Evolutionary conservation across 2,888 invertebrate species (phyloP), one percentile per base, ranked within the genome.

Genomic region (Anoplius nigerrimus): DNA sequence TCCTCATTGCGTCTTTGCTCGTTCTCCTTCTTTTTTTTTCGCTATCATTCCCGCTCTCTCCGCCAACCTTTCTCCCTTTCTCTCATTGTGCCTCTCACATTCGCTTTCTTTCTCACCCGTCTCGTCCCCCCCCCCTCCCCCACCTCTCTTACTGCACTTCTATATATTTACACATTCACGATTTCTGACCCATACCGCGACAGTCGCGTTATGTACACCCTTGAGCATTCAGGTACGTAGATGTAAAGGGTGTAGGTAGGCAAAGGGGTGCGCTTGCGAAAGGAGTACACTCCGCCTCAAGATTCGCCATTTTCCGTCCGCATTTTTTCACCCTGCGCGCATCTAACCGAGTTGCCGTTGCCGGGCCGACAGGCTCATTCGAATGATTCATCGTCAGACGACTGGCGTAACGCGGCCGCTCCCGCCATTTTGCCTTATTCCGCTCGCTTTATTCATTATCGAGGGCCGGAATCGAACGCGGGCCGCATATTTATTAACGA

Each of bases 191-290:
- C 70, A 69, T 58, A 64, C 72, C 55, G 54, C 63, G 60, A 69
- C 71, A 62, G 64, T 69, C 71, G 74, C 69, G 68, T 74, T 77
- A 70, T 69, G 72, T 65, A 69, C 72, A 76, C 74, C 77, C 79
- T 81, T 75, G 74, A 76, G 74, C 69, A 75, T 74, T 81, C 78
- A 76, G 75, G 74, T 76, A 72, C 65, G 68, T 68, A 65, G 71
- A 72, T 60, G 24, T 57, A 53, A 57, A 46, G 69, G 82, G 78
- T 34, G 73, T 72, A 86, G 71, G 77, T 54, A 78, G 78, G 16
- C 11, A 57, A 65, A 56, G 67, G 66, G 69, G 65, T 67, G 66
- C 46, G 56, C 53, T n/a, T 52, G 2, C 21, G 59, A 34, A 34
- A n/a, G 11, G 24, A 45, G 75, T 77, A 77, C 75, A 71, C 63